These are phyloP conservation scores for Eubucco bourcierii DNA, from an alignment of 2,113 vertebrate genomes.

Conservation along the genomic window DNA sequence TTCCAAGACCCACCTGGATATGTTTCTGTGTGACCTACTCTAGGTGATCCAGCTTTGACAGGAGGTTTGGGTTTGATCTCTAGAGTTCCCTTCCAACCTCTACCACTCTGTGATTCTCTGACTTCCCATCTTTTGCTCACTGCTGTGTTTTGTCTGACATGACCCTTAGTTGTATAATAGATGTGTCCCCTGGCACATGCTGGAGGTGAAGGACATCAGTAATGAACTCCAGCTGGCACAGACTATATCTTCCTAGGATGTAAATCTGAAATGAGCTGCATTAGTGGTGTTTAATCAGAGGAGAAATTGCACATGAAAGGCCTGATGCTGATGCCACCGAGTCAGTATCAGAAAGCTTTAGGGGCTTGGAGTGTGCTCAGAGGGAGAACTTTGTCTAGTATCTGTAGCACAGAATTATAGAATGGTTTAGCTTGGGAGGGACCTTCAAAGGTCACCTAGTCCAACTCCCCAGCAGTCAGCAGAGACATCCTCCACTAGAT, in stretches of 20 bases:
- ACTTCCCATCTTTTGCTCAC: neutral
- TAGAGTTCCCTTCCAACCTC: too few relatives aligned
- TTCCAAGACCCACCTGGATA: too few relatives aligned
- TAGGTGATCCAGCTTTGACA: too few relatives aligned
- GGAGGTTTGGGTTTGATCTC: too few relatives aligned
- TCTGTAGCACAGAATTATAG: neutral
- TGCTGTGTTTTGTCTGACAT: neutral
- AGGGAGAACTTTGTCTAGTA: neutral
- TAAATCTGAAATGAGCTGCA: neutral
- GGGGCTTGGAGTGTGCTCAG: neutral
- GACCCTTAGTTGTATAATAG: neutral
- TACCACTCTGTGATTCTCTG: too few relatives aligned
- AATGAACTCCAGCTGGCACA: neutral
- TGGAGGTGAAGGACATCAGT: neutral
- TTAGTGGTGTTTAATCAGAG: neutral
- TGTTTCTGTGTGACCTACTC: too few relatives aligned
- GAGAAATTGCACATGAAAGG: neutral
- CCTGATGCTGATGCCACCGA: neutral
- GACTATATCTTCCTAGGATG: neutral
- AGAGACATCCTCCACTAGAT: too few relatives aligned
- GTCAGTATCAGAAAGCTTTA: neutral
- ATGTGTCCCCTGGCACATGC: neutral
- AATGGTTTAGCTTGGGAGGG: too few relatives aligned
- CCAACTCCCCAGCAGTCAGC: too few relatives aligned
- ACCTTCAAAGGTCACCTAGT: too few relatives aligned